phyloP scores from a whole-genome alignment of 2,797 vertebrate species.

The Vireo griseus region DNA sequence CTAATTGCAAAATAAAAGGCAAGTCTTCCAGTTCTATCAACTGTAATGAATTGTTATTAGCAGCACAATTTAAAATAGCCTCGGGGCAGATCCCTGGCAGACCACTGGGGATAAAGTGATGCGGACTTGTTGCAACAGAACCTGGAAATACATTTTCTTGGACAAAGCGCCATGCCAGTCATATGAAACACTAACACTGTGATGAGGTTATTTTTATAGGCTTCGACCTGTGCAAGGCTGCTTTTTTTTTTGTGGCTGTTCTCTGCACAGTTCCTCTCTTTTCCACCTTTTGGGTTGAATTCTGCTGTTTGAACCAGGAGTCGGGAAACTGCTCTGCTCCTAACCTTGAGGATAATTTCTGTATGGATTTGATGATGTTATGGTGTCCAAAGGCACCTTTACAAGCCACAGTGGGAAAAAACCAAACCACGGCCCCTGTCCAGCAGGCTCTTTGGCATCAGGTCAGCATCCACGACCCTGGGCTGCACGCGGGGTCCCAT shows the following conservation, averaged over 20 bases:
- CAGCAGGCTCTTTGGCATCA: not conserved
- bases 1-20: conserved; percentile 52
- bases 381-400: not conserved
- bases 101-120: conserved; percentile 17
- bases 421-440: not conserved
- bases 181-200: not conserved
- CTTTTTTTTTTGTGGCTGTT: not conserved
- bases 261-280: not conserved
- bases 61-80: conserved; percentile 27
- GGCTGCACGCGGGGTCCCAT: not conserved
- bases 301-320: not conserved
- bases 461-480: not conserved
- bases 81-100: conserved; percentile 2
- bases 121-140: conserved; percentile 39
- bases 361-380: not conserved
- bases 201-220: conserved; percentile 36
- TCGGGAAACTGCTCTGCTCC: not conserved
- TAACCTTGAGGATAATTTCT: not conserved
- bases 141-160: conserved; percentile 44
- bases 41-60: conserved; percentile 33
- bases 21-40: conserved; percentile 16
- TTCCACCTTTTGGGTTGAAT: not conserved
- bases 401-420: not conserved
- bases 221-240: not conserved
- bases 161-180: not conserved